Conservation (phyloP, 2,113 vertebrate genomes). For the Columba janthina region DNA sequence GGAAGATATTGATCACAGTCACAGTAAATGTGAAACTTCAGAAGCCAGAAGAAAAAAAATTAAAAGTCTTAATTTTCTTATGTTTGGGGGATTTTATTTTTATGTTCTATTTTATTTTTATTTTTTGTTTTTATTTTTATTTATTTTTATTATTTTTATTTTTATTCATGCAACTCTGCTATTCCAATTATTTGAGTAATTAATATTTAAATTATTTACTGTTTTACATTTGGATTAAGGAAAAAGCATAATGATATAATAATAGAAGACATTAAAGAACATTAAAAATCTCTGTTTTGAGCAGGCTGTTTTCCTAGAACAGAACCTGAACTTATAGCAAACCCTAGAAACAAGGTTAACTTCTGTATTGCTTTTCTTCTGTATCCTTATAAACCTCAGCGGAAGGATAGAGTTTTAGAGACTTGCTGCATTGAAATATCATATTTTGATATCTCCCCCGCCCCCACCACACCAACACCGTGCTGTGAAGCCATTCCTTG, state of each 20-base stretch:
- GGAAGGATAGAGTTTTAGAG: neutral
- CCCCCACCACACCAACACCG: fast-evolving
- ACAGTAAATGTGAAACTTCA: neutral
- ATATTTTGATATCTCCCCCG: neutral
- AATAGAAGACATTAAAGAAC: neutral
- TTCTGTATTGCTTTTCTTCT: neutral
- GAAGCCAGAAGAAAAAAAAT: neutral
- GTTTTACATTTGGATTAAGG: neutral
- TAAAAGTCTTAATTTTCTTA: neutral
- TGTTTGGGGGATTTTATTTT: neutral
- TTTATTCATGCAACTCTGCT: neutral
- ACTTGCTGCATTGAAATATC: neutral
- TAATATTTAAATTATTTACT: neutral
- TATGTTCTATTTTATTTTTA: neutral
- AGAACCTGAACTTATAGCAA: neutral
- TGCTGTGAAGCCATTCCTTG: fast-evolving
- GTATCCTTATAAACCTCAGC: neutral
- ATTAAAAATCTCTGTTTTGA: neutral
- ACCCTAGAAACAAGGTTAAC: neutral
- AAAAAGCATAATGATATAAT: neutral
- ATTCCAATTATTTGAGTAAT: neutral
- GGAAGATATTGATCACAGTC: neutral
- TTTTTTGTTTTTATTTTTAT: neutral
- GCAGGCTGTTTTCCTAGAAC: neutral
- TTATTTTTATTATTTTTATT: neutral